Evolutionary conservation across 2,888 invertebrate species (phyloP), one percentile per base, ranked within the genome.

Genomic region (Oligia fasciuncula): DNA sequence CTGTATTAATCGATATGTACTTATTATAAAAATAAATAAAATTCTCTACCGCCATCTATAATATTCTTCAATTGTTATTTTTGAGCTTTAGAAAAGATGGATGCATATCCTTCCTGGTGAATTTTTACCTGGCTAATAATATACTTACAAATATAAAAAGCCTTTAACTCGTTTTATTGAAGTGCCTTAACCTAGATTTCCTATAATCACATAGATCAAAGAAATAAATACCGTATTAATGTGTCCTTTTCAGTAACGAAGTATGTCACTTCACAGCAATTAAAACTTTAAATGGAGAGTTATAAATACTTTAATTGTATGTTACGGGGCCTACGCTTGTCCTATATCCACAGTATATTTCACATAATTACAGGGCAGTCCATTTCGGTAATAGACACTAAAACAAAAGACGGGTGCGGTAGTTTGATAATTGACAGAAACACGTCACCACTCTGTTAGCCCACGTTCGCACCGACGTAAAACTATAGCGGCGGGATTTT

Each of bases 381-480:
- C 51, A 73, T 60, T 77, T 43, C 63, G 11, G 63, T 73, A 82
- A 72, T 65, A 72, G 57, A 72, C 49, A 72, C 71, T 63, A 49
- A 72, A 57, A 71, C 49, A 23, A 72, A 82, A 82, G n/a, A 46
- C 29, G 63, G 81, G 77, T 35, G 77, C 13, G 77, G 43, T 9
- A 72, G 49, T 51, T 67, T 81, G 35, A 51, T 81, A 81, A 72
- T 68, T 63, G 57, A 43, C 23, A 14, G 54, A 5, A 46, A 2
- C 40, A 81, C 71, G 81, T 65, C 82, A 81, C 19, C 49, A 13
- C 11, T 62, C 6, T 29, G 46, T 67, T 57, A 17, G 9, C 6
- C 54, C 3, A 19, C 54, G 54, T 19, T 57, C 3, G 23, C 54
- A 9, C 57, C 3, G 23, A 57, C 23, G 19, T 54, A 19, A 19